Evolutionary conservation across 2,797 vertebrate genomes (phyloP), one percentile per base, ranked within the genome.

Genomic region (Parauchenoglanis ngamensis): DNA sequence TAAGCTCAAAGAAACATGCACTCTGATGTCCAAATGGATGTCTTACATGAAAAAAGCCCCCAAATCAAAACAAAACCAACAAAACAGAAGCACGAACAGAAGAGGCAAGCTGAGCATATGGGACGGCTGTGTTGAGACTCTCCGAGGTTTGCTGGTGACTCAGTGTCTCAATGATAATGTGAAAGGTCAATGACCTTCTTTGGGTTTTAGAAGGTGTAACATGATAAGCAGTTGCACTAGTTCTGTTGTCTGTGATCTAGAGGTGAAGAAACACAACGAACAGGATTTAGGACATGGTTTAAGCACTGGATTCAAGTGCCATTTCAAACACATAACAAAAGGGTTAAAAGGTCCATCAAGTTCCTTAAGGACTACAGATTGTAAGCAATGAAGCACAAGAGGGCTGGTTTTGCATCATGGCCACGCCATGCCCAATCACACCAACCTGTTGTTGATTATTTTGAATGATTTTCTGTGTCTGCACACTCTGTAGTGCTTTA

Each of bases 291-390:
- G 84, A 79, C 72, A 52, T 57, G 79, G 65, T 88, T 90, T 84
- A 88, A 84, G 80, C 84, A 86, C 67, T 49, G 84, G 75, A 76
- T 75, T 87, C 86, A 91, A 89, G 85, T 88, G 86, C 82, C 88
- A 88, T 87, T 90, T 87, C 83, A 90, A 67, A 88, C 85, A 86
- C 86, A 59, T 68, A 68, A 89, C 84, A 90, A 90, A 87, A 85
- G 77, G 68, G 68, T 67, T 86, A 67, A 85, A 90, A 87, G 85
- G 80, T 83, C 79, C 82, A 46, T 75, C n/a, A 61, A 75, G 83
- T 46, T 75, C 23, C 15, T 75, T 21, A 75, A 73, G 67, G 70
- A 73, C 12, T n/a, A 72, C 3, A 17, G 35, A 59, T 25, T 40
- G 15, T n/a, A 83, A 52, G 61, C 10, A 83, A 21, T 83, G 31